Percentiles rank a stretch among this genome's conserved stretches.
Evolutionary conservation across 2,888 invertebrate genomes (phyloP).

Genomic region (Cosmopolites sordidus): DNA sequence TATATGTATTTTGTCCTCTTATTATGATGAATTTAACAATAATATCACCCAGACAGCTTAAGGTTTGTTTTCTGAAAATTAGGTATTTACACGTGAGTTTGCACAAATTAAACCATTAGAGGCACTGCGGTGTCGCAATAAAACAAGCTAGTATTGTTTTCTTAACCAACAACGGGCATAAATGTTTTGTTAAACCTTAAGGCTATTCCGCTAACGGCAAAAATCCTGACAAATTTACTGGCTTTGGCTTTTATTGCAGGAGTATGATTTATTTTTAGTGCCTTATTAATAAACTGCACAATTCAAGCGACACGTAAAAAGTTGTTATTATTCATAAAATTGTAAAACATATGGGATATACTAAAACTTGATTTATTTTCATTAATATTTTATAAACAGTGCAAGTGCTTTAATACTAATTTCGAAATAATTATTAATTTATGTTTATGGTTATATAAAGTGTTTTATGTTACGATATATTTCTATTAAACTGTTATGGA

Average conservation of each 20-base stretch:
- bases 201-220: conserved; percentile 8
- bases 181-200: conserved; percentile 18
- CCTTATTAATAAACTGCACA: neutral
- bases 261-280: neutral
- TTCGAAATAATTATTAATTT: neutral
- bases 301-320: neutral
- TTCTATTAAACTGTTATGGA: too few species aligned
- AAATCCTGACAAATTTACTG: conserved; percentile 7
- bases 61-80: conserved; percentile 16
- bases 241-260: neutral
- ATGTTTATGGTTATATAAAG: neutral
- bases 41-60: conserved; percentile 5
- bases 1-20: neutral
- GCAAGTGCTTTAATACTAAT: neutral
- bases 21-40: conserved; percentile 7
- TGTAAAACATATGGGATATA: neutral
- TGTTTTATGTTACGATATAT: neutral
- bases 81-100: conserved; percentile 21
- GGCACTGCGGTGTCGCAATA: conserved; percentile 15
- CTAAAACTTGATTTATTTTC: neutral
- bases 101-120: conserved; percentile 24
- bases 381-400: neutral
- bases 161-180: conserved; percentile 13
- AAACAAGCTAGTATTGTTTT: conserved; percentile 18
- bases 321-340: neutral